phyloP scores from a whole-genome alignment of 2,888 invertebrate species.

The Dysmachus trigonus region DNA sequence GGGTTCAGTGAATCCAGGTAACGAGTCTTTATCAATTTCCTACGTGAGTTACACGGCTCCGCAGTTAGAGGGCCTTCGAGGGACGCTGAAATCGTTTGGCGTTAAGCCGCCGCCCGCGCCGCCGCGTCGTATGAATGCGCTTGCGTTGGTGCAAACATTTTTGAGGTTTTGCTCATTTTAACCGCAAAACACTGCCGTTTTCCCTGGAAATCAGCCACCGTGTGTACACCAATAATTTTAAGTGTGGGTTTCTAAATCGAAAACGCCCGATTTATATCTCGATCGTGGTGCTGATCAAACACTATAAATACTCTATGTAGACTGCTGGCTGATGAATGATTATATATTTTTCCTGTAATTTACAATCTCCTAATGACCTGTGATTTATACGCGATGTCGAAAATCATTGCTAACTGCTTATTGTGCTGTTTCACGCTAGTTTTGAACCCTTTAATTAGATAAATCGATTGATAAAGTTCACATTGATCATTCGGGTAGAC shows the following conservation, averaged over 20 bases:
- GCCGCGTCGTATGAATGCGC: neutral
- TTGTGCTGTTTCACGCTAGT: neutral
- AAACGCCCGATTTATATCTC: neutral
- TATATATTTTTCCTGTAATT: neutral
- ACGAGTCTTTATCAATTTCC: neutral
- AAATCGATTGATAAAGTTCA: neutral
- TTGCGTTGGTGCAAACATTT: neutral
- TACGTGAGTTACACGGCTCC: neutral
- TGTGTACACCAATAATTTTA: neutral
- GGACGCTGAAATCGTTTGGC: neutral
- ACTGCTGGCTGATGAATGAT: neutral
- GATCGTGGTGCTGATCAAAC: neutral
- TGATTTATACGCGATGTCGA: neutral
- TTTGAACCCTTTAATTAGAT: neutral
- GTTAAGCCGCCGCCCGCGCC: no score
- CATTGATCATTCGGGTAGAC: neutral
- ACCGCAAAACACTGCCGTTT: neutral
- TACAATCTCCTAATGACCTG: neutral
- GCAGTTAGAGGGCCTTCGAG: neutral
- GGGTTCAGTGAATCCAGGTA: neutral
- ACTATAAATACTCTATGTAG: neutral
- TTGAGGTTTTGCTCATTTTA: neutral
- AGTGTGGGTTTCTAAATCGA: neutral
- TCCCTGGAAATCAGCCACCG: neutral
- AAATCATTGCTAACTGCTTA: neutral